Evolutionary conservation across 2,113 vertebrate species (phyloP), one percentile per base, ranked within the genome.

Genomic region (Cygnus buccinator): DNA sequence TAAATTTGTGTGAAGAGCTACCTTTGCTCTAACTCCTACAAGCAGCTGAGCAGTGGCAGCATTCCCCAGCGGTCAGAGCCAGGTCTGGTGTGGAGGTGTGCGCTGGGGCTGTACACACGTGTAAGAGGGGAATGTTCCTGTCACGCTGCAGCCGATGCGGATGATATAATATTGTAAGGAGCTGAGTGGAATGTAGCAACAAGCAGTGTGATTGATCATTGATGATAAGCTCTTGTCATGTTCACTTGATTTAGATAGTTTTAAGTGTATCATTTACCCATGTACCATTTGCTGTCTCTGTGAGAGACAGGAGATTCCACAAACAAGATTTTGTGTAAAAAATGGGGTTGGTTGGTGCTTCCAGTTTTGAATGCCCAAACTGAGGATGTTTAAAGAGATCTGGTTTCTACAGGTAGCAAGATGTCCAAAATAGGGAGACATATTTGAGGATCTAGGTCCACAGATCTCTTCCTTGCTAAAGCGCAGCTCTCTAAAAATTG

Each of bases 181-280:
- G 67, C 80, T 89, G 77, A n/a, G 37, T 94, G 92, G 96, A 96
- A 96, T 96, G 96, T 70, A 93, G 87, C 84, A 77, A 94, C 96
- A 95, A 96, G 95, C 84, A 80, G 74, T 11, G 72, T 94, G 96
- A 94, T 87, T 95, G 96, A 97, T 94, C 94, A 94, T 79, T 89
- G 91, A 92, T 94, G 91, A 96, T 97, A 91, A 95, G 94, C 70
- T 94, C 94, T 94, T 96, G 96, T 97, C 95, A 97, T 91, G 92
- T 96, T 96, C 87, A 76, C 46, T 96, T 96, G 96, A 97, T 91
- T 96, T 96, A 96, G 84, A 89, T 70, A 94, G 93, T 93, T 97
- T 96, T 96, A 96, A 96, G 67, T 96, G 92, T 91, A 92, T 94
- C 91, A 89, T 94, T 96, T 96, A 91, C 93, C 0, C 0, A 52